These are phyloP conservation scores for Antheraea assamensis DNA, from an alignment of 2,888 invertebrate species.

Conservation along the genomic window DNA sequence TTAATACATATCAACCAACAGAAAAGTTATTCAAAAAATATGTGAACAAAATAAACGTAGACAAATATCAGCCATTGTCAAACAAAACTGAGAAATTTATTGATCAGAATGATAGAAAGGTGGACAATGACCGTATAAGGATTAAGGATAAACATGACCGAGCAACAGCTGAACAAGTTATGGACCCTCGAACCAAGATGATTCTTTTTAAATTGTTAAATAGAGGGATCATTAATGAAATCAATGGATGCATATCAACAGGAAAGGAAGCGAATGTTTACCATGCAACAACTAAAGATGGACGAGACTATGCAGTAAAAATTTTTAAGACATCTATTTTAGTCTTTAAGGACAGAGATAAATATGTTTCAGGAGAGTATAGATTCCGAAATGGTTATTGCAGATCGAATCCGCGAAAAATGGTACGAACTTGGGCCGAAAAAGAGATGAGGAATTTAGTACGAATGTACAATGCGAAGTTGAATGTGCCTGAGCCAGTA, in stretches of 20 bases:
- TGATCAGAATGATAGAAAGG: slow-evolving; percentile 85
- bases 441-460: slow-evolving; percentile 98
- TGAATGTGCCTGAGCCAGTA: slow-evolving; percentile 95
- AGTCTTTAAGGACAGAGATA: slow-evolving; percentile 98
- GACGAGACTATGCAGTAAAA: slow-evolving; percentile 90
- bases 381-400: slow-evolving; percentile 97
- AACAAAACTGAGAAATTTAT: slow-evolving; percentile 87
- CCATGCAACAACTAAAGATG: slow-evolving; percentile 90
- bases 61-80: slow-evolving; percentile 89
- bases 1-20: slow-evolving; percentile 88
- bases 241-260: slow-evolving; percentile 99
- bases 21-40: slow-evolving; percentile 92
- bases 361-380: slow-evolving; percentile 98
- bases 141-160: slow-evolving; percentile 96
- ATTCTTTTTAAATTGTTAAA: slow-evolving; percentile 97
- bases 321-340: slow-evolving; percentile 99
- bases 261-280: slow-evolving; percentile 99
- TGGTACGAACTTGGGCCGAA: slow-evolving; percentile 99
- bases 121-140: slow-evolving; percentile 86
- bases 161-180: slow-evolving; percentile 98
- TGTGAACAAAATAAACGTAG: slow-evolving; percentile 91
- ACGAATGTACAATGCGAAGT: slow-evolving; percentile 90
- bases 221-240: slow-evolving; percentile 90
- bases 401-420: slow-evolving; percentile 96
- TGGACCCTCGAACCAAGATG: slow-evolving; percentile 98